Evolutionary conservation across 2,113 vertebrate species (phyloP), one percentile per base, ranked within the genome.

Genomic region (Pseudois nayaur): DNA sequence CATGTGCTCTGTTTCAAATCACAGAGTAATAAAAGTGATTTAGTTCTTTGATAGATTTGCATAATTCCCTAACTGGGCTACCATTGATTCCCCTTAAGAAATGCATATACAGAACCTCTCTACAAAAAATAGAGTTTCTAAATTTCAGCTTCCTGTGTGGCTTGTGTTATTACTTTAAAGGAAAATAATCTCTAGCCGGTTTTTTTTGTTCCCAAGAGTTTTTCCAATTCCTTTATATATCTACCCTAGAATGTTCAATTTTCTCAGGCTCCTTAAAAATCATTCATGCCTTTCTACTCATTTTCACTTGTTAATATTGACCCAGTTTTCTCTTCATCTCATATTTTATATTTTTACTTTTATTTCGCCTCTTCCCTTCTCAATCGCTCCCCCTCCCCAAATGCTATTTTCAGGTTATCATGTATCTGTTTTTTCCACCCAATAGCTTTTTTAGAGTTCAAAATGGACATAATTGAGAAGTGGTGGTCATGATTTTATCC

Each of bases 11-110:
- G 23, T 95, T 94, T 96, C 97, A 97, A 97, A 94, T 96, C 96
- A 97, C 96, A 97, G 6, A 71, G 89, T 90, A 96, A 94, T 97
- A 98, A 98, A 97, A 92, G 81, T 48, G 55, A 97, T 92, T 74
- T 62, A 45, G 85, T 93, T 97, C 94, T 87, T 91, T 45, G 78
- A 87, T 19, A 95, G 55, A 97, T 97, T 97, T 98, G 78, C 95
- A 94, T 98, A 97, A 97, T 97, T 97, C 91, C 74, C 94, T 97
- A 91, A 94, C 78, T 94, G 78, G 86, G 74, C 95, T 50, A 14
- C 50, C 23, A 85, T 7, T 91, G 91, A 97, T 95, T 97, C 95
- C 93, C 95, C 94, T 83, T 87, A 97, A 97, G 97, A 97, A 90
- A 96, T 57, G 36, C 27, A 33, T 1, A 83, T 21, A 83, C 45